phyloP scores from a whole-genome alignment of 2,797 vertebrate species.

The Sebastes cheni region DNA sequence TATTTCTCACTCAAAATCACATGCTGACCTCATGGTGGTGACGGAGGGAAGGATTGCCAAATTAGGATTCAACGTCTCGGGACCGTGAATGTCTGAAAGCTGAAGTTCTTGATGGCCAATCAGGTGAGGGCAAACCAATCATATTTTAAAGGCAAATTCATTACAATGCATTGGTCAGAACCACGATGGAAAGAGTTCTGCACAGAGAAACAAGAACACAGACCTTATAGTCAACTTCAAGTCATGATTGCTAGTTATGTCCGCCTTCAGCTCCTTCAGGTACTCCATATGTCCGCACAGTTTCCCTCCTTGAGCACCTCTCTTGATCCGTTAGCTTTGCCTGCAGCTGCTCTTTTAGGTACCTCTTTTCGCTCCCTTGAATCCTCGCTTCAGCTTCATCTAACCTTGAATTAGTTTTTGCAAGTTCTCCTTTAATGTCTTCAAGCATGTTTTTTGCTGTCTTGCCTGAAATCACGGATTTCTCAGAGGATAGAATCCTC shows the following conservation, averaged over 20 bases:
- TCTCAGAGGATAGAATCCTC: neutral
- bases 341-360: neutral
- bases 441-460: neutral
- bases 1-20: neutral
- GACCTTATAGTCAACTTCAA: neutral
- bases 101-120: neutral
- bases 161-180: neutral
- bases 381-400: neutral
- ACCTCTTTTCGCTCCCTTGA: neutral
- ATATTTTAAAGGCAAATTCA: neutral
- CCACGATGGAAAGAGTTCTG: neutral
- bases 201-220: neutral
- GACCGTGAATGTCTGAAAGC: neutral
- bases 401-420: neutral
- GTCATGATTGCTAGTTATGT: neutral
- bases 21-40: neutral
- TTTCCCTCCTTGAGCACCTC: neutral
- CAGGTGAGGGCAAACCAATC: neutral
- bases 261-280: neutral
- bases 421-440: neutral
- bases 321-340: neutral
- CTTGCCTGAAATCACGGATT: neutral
- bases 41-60: neutral
- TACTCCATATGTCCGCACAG: rapidly evolving
- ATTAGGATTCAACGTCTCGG: neutral